Evolutionary conservation across 2,797 vertebrate genomes (phyloP).

Genomic region (Buphagus erythrorhynchus): DNA sequence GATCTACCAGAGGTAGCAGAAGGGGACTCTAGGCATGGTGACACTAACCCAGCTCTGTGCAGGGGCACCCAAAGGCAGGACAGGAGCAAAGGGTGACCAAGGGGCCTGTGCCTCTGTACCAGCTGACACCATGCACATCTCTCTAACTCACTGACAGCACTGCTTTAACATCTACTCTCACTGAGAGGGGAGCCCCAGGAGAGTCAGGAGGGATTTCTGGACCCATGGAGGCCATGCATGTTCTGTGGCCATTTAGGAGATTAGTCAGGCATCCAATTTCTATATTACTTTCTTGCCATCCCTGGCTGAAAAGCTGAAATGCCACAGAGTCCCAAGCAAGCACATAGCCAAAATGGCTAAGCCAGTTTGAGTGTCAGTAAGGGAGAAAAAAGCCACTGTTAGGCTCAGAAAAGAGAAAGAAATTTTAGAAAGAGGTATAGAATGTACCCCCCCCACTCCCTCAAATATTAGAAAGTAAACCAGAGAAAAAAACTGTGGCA

Average conservation of each 20-base stretch:
- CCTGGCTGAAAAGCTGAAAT: neutral
- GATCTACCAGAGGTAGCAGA: neutral
- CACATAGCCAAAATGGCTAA: neutral
- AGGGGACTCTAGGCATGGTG: neutral
- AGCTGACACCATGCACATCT: fast-evolving
- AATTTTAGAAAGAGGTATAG: neutral
- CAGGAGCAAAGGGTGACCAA: neutral
- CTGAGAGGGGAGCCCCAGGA: neutral
- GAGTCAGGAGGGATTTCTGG: neutral
- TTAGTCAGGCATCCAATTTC: too few relatives aligned
- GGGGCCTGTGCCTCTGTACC: fast-evolving
- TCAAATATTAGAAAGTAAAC: neutral
- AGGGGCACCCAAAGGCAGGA: neutral
- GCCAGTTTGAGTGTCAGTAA: neutral
- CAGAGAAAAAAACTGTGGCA: neutral
- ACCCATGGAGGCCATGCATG: fast-evolving
- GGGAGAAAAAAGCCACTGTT: neutral
- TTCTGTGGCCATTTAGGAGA: neutral
- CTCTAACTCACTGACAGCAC: neutral
- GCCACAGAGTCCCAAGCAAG: fast-evolving
- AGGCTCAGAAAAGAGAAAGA: neutral
- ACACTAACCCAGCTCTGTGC: neutral
- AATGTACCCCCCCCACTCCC: neutral
- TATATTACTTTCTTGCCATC: neutral
- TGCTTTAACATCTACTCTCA: neutral